Evolutionary conservation across 2,797 vertebrate species (phyloP).

Genomic region (Brotogeris chrysoptera): DNA sequence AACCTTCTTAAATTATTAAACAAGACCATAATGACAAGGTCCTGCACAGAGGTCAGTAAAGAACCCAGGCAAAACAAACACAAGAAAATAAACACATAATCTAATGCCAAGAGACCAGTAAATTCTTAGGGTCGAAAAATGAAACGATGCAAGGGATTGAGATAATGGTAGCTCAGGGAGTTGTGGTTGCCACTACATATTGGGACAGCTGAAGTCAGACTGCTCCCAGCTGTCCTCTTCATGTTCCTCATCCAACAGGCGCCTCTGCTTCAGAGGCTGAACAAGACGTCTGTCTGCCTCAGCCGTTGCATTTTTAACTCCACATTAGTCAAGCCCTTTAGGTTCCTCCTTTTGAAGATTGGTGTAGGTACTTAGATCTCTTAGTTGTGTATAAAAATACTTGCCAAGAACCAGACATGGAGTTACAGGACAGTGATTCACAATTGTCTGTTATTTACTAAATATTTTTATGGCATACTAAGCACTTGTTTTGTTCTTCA

Average conservation of each 20-base stretch:
- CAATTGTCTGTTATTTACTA: conserved; percentile 34
- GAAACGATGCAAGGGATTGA: not conserved
- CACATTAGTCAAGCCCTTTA: not conserved
- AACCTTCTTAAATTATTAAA: not conserved
- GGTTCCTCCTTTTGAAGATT: conserved; percentile 42
- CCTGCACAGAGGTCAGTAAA: not conserved
- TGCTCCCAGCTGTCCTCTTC: not conserved
- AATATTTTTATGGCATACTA: conserved; percentile 17
- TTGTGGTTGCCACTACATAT: not conserved
- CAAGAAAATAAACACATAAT: not conserved
- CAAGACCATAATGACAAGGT: not conserved
- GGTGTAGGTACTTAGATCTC: not conserved
- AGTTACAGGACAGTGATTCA: conserved; percentile 48
- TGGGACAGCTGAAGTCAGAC: not conserved
- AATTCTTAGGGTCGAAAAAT: not conserved
- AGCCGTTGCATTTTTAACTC: not conserved
- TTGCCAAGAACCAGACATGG: not conserved
- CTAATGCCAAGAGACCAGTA: not conserved
- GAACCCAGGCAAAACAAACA: not conserved
- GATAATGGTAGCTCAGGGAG: not conserved
- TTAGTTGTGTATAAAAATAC: conserved; percentile 13
- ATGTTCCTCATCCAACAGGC: not conserved
- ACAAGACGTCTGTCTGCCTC: not conserved
- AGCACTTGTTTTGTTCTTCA: not conserved
- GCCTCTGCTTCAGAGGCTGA: not conserved